phyloP scores from a whole-genome alignment of 2,797 vertebrate genomes.

The Lagodon rhomboides region DNA sequence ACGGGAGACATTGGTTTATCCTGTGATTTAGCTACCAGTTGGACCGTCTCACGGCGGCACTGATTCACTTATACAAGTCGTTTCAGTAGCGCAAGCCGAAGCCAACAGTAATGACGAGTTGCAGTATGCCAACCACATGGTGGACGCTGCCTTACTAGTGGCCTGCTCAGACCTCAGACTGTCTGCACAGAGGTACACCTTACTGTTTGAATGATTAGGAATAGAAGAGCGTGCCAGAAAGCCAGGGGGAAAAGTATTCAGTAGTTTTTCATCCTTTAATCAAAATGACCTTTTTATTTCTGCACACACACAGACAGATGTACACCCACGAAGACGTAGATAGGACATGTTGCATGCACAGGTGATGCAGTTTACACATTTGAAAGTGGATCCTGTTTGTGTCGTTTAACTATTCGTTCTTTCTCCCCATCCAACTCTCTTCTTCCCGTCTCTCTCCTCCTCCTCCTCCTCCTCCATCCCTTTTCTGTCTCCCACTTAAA shows the following conservation, averaged over 20 bases:
- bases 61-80: conserved; percentile 72
- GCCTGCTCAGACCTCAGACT: conserved; percentile 64
- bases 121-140: conserved; percentile 70
- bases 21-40: conserved; percentile 70
- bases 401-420: conserved; percentile 31
- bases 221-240: conserved; percentile 18
- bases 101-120: conserved; percentile 78
- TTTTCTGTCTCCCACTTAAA: conserved; percentile 75
- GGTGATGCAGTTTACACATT: conserved; percentile 19
- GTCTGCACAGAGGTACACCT: conserved; percentile 67
- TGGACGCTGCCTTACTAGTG: conserved; percentile 57
- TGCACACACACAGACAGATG: conserved; percentile 1
- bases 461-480: conserved; percentile 53
- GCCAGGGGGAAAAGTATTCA: background rate
- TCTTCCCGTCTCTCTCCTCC: conserved; percentile 43
- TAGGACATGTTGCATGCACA: background rate
- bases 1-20: conserved; percentile 57
- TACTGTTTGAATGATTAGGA: conserved; percentile 44
- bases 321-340: background rate
- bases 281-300: conserved; percentile 15
- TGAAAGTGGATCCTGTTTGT: conserved; percentile 7
- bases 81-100: conserved; percentile 58
- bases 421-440: conserved; percentile 20
- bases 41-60: conserved; percentile 53
- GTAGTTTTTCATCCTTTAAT: conserved; percentile 27